Evolutionary conservation across 2,113 vertebrate species (phyloP).

Genomic region (Ramphastos sulfuratus): DNA sequence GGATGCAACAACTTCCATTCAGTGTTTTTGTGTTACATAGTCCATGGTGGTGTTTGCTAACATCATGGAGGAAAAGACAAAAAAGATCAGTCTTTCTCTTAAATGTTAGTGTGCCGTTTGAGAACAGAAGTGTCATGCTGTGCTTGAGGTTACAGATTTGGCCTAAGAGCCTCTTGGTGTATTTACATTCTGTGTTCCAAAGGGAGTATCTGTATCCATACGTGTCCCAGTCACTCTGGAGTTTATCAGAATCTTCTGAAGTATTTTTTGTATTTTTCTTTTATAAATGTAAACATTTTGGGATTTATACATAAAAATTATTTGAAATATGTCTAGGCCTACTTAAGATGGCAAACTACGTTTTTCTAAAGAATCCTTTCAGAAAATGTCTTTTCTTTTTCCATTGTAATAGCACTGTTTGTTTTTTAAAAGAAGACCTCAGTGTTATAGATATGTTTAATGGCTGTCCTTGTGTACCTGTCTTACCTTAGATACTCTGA

Average conservation of each 20-base stretch:
- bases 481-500: background rate
- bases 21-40: background rate
- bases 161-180: background rate
- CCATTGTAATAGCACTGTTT: background rate
- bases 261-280: background rate
- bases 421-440: background rate
- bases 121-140: background rate
- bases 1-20: background rate
- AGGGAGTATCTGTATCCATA: rapidly evolving
- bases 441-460: background rate
- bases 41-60: background rate
- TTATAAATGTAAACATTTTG: background rate
- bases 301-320: background rate
- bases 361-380: background rate
- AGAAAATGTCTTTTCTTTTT: background rate
- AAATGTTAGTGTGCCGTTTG: rapidly evolving
- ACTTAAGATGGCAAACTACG: background rate
- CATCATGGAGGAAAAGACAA: rapidly evolving
- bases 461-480: background rate
- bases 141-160: background rate
- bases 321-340: background rate
- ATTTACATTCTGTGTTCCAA: rapidly evolving
- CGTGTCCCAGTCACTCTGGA: background rate
- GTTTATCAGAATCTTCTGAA: background rate
- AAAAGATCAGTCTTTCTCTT: background rate